A percentile compares a stretch with the other conserved stretches of the same genome.
phyloP scores from a whole-genome alignment of 2,888 invertebrate species.

The Ophioninae sp. region DNA sequence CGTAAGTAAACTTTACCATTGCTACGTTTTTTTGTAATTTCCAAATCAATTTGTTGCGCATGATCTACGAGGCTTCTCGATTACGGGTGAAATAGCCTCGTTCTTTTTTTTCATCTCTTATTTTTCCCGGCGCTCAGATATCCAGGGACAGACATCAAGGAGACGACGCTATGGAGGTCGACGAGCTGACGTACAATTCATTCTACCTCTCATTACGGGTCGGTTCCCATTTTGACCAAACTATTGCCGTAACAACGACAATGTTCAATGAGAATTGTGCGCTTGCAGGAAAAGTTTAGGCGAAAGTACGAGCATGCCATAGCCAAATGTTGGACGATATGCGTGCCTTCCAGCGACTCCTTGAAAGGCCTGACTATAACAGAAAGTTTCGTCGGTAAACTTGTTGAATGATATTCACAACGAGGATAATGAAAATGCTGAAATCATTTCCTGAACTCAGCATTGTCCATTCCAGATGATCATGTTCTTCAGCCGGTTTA shows the following conservation, averaged over 20 bases:
- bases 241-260: background rate
- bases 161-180: slow-evolving; percentile 59
- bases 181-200: slow-evolving; percentile 66
- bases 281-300: slow-evolving; percentile 68
- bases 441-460: background rate
- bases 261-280: background rate
- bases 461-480: slow-evolving; percentile 66
- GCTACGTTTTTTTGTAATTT: slow-evolving; percentile 2
- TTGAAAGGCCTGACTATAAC: slow-evolving; percentile 67
- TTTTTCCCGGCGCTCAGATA: slow-evolving; percentile 1
- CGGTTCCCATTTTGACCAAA: slow-evolving; percentile 31
- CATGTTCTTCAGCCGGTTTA: slow-evolving; percentile 67
- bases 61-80: background rate
- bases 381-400: slow-evolving; percentile 70
- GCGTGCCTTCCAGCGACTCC: slow-evolving; percentile 70
- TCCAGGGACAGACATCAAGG: background rate
- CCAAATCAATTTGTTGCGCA: slow-evolving; percentile 11
- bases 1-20: slow-evolving; percentile 43
- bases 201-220: slow-evolving; percentile 67
- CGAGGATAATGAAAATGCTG: background rate
- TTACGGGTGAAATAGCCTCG: background rate
- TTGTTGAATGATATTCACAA: background rate
- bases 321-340: slow-evolving; percentile 72
- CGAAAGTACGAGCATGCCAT: slow-evolving; percentile 70
- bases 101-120: slow-evolving; percentile 10